phyloP scores from a whole-genome alignment of 2,113 vertebrate genomes.

The Brachyhypopomus occidentalis region DNA sequence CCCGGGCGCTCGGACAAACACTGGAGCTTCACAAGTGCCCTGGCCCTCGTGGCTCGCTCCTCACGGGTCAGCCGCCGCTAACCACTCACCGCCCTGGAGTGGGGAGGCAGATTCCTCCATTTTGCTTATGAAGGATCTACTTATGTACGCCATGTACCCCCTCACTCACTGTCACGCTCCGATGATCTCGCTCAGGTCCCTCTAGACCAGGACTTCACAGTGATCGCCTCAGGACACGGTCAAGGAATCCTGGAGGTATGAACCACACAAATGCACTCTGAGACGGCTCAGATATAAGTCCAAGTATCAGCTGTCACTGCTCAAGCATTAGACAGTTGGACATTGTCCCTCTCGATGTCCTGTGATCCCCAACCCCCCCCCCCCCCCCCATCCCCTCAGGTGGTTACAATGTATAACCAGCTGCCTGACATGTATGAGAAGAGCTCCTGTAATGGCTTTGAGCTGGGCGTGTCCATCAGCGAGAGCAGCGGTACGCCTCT shows the following conservation, averaged over 20 bases:
- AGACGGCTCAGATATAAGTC: no score
- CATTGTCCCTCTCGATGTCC: not conserved
- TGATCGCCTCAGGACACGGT: constrained; percentile 75
- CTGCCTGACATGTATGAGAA: constrained; percentile 68
- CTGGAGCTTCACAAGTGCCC: constrained; percentile 64
- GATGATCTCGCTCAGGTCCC: constrained; percentile 61
- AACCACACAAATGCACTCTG: not conserved
- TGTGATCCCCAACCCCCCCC: no score
- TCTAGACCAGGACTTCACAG: constrained; percentile 66
- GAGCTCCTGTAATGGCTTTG: constrained; percentile 66
- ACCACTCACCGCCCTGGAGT: not conserved
- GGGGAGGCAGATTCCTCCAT: no score
- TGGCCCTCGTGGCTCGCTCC: constrained; percentile 64
- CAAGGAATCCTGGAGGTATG: constrained; percentile 79
- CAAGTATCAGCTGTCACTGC: no score
- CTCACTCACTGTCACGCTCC: not conserved
- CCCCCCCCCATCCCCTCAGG: constrained; percentile 51
- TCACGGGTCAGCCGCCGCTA: constrained; percentile 59
- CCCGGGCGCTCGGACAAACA: constrained; percentile 60
- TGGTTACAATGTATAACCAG: constrained; percentile 77
- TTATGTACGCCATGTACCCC: not conserved
- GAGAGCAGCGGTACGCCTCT: constrained; percentile 63
- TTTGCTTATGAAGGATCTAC: not conserved
- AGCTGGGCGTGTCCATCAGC: constrained; percentile 65
- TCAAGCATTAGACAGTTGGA: no score